phyloP scores from a whole-genome alignment of 2,113 vertebrate species.

The Catharus bicknelli region DNA sequence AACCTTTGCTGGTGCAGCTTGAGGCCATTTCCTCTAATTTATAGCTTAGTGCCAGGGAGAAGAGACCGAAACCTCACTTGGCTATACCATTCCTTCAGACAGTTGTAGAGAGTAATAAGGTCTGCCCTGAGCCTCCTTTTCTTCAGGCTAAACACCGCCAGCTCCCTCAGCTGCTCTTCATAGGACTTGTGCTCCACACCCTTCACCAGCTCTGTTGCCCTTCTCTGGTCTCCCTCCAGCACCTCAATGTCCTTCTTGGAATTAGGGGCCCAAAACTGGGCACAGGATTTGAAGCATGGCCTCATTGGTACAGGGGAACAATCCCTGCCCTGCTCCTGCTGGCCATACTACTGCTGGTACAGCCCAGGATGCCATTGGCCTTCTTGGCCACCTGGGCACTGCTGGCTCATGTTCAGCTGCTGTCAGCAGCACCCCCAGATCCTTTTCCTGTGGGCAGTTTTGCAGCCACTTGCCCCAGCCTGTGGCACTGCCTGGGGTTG shows the following conservation, averaged over 20 bases:
- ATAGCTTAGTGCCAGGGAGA: not conserved
- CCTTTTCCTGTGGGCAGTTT: not conserved
- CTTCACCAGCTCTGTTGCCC: not conserved
- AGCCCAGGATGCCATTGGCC: not conserved
- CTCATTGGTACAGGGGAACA: not conserved
- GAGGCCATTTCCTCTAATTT: not conserved
- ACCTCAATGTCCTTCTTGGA: rapidly evolving
- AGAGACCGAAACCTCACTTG: not conserved
- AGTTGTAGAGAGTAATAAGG: not conserved
- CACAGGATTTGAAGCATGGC: rapidly evolving
- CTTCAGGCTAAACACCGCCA: not conserved
- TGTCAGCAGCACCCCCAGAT: not conserved
- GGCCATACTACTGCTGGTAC: not conserved
- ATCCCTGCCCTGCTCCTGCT: not conserved
- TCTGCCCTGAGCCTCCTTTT: not conserved
- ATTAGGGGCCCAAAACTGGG: rapidly evolving
- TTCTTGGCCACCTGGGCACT: not conserved
- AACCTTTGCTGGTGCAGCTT: not conserved
- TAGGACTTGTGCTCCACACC: not conserved
- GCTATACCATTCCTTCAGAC: not conserved
- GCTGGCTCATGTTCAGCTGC: not conserved
- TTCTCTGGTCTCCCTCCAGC: not conserved
- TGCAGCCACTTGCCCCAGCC: not conserved
- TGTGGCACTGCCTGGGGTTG: not conserved
- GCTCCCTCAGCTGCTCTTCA: not conserved